Percentiles rank a stretch among this genome's conserved stretches.
Evolutionary conservation across 92 coral and sea anemone species (phyloP).

Genomic region (Phenganax marumi): DNA sequence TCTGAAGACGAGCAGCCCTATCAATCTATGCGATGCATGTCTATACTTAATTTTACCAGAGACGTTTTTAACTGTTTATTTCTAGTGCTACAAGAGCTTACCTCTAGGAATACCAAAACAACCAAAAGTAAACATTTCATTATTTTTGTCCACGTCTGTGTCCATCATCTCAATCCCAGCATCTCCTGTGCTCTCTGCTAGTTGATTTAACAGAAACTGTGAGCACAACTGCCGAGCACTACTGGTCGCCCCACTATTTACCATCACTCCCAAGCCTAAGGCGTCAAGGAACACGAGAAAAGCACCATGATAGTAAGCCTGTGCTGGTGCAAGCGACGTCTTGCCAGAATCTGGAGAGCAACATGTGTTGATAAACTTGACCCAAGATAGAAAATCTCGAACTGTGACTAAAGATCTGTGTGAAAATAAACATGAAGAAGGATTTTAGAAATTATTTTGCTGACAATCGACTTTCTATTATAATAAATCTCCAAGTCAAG

Average conservation of each 20-base stretch:
- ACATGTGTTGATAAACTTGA: constrained; percentile 84
- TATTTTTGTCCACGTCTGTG: constrained; percentile 20
- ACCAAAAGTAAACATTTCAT: constrained; percentile 15
- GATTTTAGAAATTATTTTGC: background rate
- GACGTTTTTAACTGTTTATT: no score
- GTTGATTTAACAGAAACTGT: constrained; percentile 63
- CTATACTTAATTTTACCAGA: no score
- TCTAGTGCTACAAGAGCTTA: background rate
- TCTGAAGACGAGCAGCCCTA: no score
- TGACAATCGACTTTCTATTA: background rate
- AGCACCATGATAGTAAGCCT: constrained; percentile 89
- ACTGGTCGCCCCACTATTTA: constrained; percentile 40
- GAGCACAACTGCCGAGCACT: constrained; percentile 68
- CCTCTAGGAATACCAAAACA: constrained; percentile 31
- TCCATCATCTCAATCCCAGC: background rate
- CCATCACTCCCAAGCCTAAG: constrained; percentile 70
- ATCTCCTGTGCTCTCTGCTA: constrained; percentile 35
- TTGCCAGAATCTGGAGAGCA: constrained; percentile 28
- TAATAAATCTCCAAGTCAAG: background rate
- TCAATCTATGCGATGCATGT: no score
- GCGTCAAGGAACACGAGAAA: constrained; percentile 93
- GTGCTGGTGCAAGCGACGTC: constrained; percentile 59
- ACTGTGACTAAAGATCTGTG: constrained; percentile 68
- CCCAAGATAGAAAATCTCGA: constrained; percentile 93
- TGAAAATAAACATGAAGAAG: background rate